Evolutionary conservation across 2,888 invertebrate genomes (phyloP).

Genomic region (Incurvaria masculella): DNA sequence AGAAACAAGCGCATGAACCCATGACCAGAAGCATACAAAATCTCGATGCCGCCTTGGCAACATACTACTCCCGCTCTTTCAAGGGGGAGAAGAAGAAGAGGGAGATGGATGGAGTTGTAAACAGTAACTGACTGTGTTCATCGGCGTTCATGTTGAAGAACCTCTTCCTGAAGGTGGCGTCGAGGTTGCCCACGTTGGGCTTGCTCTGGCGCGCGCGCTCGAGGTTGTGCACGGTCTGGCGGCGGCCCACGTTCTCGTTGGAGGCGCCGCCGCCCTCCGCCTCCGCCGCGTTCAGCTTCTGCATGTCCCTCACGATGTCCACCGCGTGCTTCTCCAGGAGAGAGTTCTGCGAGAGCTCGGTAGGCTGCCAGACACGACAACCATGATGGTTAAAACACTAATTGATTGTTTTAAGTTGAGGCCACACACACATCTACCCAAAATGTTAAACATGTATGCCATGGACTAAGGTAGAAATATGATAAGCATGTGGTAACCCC

Average conservation of each 20-base stretch:
- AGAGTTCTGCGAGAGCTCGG: constrained; percentile 80
- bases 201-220: constrained; percentile 80
- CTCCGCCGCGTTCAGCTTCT: constrained; percentile 79
- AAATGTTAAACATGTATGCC: too few relatives aligned
- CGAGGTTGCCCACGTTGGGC: constrained; percentile 82
- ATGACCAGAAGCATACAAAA: too few relatives aligned
- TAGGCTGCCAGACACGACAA: constrained; percentile 50
- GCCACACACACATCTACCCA: too few relatives aligned
- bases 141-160: constrained; percentile 78
- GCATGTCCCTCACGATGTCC: constrained; percentile 85
- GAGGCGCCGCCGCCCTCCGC: constrained; percentile 78
- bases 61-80: too few relatives aligned
- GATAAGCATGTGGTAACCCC: too few relatives aligned
- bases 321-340: constrained; percentile 85
- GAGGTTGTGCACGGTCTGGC: constrained; percentile 85
- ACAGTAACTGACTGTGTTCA: constrained; percentile 38
- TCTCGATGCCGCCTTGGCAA: too few relatives aligned
- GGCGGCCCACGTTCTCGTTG: constrained; percentile 67
- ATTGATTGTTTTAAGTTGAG: too few relatives aligned
- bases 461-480: too few relatives aligned
- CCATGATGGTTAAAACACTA: too few relatives aligned
- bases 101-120: too few relatives aligned
- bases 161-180: constrained; percentile 90
- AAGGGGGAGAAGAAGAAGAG: too few relatives aligned
- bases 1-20: too few relatives aligned